Evolutionary conservation across 2,888 invertebrate species (phyloP), one percentile per base, ranked within the genome.

Genomic region (Bimastos eiseni): DNA sequence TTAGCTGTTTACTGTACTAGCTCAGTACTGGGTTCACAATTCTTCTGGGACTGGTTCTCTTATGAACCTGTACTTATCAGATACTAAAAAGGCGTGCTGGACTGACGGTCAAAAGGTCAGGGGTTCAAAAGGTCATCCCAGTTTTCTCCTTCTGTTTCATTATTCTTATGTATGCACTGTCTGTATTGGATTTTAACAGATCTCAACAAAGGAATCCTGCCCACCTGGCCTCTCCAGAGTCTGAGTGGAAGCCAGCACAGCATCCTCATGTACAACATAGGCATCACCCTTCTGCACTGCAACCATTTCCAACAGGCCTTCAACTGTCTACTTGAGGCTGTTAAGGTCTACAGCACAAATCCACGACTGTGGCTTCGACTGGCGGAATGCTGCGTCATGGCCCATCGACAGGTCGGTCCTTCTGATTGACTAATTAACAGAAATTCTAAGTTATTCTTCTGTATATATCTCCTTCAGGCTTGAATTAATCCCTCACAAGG

Each of bases 341-440:
- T 98, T 0, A 97, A 98, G 92, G 96, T 97, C 91, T 97, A 97
- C 94, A 97, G 97, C 92, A 97, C 97, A 93, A 98, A 98, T 95
- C 97, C 98, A 8, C 96, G 97, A 91, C 96, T 99, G 84, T 99
- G 99, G 98, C 96, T 98, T 91, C 96, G 98, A 93, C 96, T 99
- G 93, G 98, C 98, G 0, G 99, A 99, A 95, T 98, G 98, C 94
- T 95, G 95, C 92, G 94, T 95, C 89, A 94, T 94, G 93, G 93
- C 93, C 19, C 93, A 94, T 92, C 93, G 93, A 92, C 93, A 94
- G 93, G 95, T 95, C 92, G 89, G 90, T 91, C 24, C 11, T 89
- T n/a, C 38, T 44, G 49, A 19, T 30, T 0, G 13, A n/a, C 41
- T 41, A 4, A 88, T 33, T n/a, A n/a, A n/a, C n/a, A n/a, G n/a